Percentiles rank a stretch among this genome's conserved stretches.
Evolutionary conservation across 1,140 invertebrate genomes (phyloP).

Genomic region (Thaumatotibia leucotreta): DNA sequence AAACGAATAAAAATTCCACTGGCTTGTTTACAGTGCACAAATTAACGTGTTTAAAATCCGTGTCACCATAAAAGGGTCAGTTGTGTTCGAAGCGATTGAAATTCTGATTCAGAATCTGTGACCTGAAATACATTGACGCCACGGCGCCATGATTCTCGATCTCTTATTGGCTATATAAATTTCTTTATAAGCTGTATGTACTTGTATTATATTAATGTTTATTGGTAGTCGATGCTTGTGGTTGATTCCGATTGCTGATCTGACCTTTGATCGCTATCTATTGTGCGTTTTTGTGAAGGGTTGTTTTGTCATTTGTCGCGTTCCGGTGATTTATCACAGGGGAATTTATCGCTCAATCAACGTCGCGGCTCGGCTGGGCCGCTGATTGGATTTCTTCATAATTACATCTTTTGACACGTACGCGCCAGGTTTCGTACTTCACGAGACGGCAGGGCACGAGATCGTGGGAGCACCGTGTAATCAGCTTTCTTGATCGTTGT

Average conservation of each 20-base stretch:
- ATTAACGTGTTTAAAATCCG: slow-evolving; percentile 3
- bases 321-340: slow-evolving; percentile 67
- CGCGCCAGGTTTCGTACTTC: slow-evolving; percentile 72
- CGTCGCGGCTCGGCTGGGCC: slow-evolving; percentile 43
- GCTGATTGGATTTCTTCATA: slow-evolving; percentile 75
- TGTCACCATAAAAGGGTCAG: slow-evolving; percentile 11
- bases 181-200: slow-evolving; percentile 6
- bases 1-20: background rate
- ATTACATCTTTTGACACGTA: slow-evolving; percentile 76
- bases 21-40: slow-evolving; percentile 4
- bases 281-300: background rate
- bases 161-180: background rate
- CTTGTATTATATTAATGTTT: background rate
- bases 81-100: slow-evolving; percentile 29
- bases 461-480: slow-evolving; percentile 73
- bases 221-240: background rate
- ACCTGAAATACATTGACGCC: slow-evolving; percentile 39
- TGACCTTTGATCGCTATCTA: background rate
- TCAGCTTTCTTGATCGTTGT: slow-evolving; percentile 70
- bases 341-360: slow-evolving; percentile 76
- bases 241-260: background rate
- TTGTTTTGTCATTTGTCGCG: slow-evolving; percentile 63
- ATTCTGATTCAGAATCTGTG: slow-evolving; percentile 53
- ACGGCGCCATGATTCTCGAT: slow-evolving; percentile 36
- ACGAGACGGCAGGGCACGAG: slow-evolving; percentile 59